These are phyloP conservation scores for Drosophila algonquin DNA, from an alignment of 2,888 invertebrate species.

Conservation along the genomic window DNA sequence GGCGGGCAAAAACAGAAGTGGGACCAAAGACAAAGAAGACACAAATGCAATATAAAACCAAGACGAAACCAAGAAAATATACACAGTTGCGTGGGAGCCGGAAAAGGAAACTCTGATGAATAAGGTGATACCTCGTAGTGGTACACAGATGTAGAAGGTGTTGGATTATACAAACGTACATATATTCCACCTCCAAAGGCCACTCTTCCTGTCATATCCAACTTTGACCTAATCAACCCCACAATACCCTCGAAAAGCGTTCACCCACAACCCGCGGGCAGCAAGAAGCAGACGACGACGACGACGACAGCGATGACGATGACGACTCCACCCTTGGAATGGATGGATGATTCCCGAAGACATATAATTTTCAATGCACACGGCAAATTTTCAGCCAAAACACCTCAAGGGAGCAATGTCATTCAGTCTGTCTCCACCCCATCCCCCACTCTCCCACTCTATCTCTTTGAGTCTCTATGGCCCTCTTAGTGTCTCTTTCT, in stretches of 20 bases:
- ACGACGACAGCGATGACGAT: no score
- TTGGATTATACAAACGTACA: no score
- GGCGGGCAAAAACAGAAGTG: conserved; percentile 26
- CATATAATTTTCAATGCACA: conserved; percentile 56
- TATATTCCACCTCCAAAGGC: no score
- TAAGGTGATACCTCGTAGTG: conserved; percentile 18
- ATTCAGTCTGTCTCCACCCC: conserved; percentile 11
- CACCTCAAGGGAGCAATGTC: conserved; percentile 38
- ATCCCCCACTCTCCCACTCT: background rate
- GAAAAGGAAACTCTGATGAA: background rate
- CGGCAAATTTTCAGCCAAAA: conserved; percentile 41
- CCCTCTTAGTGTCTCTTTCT: background rate
- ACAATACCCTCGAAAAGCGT: background rate
- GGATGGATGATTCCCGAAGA: conserved; percentile 29
- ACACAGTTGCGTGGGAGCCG: background rate
- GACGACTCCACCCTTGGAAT: conserved; percentile 7
- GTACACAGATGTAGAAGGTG: background rate
- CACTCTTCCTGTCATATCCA: background rate
- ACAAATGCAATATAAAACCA: conserved; percentile 59
- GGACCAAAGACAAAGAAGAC: conserved; percentile 52
- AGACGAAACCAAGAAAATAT: conserved; percentile 8
- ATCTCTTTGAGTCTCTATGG: background rate
- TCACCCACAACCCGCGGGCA: background rate
- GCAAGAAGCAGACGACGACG: background rate
- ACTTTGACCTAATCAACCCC: background rate